phyloP scores from a whole-genome alignment of 2,113 vertebrate genomes.

The Hucho hucho region DNA sequence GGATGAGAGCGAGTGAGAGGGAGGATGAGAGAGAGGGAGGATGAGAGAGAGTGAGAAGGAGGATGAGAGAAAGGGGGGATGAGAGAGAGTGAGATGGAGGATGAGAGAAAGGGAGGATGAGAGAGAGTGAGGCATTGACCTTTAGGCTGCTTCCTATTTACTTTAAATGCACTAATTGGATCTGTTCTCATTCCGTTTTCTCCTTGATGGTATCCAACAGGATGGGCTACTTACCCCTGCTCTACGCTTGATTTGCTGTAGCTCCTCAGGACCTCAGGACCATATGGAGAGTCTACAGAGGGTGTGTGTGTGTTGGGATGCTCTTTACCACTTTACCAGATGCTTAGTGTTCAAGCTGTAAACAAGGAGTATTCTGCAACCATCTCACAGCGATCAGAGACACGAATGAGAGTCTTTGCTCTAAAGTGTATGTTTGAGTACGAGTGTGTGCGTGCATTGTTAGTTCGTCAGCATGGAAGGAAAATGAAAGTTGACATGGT shows the following conservation, averaged over 20 bases:
- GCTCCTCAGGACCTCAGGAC: not conserved
- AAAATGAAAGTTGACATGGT: constrained; percentile 37
- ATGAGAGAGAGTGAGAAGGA: not conserved
- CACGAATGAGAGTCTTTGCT: not conserved
- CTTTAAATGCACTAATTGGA: too few species aligned
- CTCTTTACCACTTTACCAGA: not conserved
- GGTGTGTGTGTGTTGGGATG: constrained; percentile 6
- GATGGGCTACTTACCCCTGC: not conserved
- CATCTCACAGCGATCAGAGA: not conserved
- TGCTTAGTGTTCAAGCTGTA: not conserved
- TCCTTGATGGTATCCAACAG: too few species aligned
- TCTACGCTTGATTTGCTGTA: not conserved
- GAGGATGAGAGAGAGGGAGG: too few species aligned
- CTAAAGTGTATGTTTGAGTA: not conserved
- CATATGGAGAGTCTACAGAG: not conserved
- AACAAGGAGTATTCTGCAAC: not conserved
- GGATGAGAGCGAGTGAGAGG: too few species aligned
- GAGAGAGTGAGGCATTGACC: not conserved
- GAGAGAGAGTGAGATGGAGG: not conserved
- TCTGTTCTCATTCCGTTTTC: too few species aligned
- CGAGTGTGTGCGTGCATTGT: not conserved
- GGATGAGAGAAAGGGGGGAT: not conserved
- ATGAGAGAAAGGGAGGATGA: not conserved
- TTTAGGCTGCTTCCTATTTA: not conserved
- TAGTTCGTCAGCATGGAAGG: constrained; percentile 25